These are phyloP conservation scores for Pseudoatta argentina DNA, from an alignment of 1,140 invertebrate species.

Conservation along the genomic window DNA sequence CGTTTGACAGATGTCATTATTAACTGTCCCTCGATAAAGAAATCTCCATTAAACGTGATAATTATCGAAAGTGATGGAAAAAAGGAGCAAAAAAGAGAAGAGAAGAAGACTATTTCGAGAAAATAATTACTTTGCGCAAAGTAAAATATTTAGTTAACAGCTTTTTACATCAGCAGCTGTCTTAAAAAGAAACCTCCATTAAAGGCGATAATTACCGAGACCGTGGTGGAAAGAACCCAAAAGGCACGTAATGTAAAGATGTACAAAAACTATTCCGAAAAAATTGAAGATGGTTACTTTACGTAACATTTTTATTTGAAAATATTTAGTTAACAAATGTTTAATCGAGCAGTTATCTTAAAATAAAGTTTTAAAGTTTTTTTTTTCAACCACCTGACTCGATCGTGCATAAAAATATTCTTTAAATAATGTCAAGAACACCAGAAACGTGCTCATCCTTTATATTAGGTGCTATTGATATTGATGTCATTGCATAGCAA, in stretches of 20 bases:
- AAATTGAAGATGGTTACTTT: background rate
- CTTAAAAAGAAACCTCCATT: background rate
- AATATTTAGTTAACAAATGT: background rate
- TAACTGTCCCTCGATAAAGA: background rate
- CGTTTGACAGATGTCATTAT: conserved; percentile 6
- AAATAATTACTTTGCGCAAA: background rate
- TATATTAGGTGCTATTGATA: background rate
- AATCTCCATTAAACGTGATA: too few species aligned
- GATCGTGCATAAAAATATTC: background rate
- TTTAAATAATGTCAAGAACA: background rate
- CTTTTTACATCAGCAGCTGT: background rate
- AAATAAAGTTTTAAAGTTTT: background rate
- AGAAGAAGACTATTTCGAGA: background rate
- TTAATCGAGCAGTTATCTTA: background rate
- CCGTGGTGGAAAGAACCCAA: background rate
- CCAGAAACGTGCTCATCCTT: background rate
- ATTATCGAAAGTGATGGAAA: background rate
- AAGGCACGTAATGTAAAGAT: background rate
- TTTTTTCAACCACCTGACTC: background rate
- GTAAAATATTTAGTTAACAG: conserved; percentile 1
- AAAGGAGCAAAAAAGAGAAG: background rate
- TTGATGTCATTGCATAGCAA: background rate
- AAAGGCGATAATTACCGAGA: background rate
- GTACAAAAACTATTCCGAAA: background rate
- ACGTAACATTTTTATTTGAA: background rate